Conservation (phyloP, 2,113 vertebrate genomes). For the Pheucticus melanocephalus region DNA sequence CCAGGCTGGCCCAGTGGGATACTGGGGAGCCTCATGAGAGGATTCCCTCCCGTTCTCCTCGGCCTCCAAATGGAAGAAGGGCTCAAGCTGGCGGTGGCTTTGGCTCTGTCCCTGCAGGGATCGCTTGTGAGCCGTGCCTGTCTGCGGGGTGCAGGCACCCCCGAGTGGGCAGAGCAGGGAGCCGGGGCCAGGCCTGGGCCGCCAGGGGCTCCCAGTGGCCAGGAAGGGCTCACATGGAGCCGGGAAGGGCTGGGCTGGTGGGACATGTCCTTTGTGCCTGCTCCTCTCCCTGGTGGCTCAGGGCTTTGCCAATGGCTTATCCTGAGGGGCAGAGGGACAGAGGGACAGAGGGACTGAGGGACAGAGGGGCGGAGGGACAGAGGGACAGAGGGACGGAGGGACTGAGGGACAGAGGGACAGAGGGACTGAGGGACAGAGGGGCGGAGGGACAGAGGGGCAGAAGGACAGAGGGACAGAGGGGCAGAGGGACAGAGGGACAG, state of each 20-base stretch:
- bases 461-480: not conserved
- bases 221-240: accelerated
- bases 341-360: not conserved
- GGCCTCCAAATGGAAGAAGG: not conserved
- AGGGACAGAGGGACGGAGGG: not conserved
- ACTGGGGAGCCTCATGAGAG: accelerated
- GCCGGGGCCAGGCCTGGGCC: not conserved
- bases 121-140: not conserved
- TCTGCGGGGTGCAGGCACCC: not conserved
- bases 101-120: accelerated
- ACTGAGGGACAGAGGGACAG: not conserved
- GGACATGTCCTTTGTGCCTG: not conserved
- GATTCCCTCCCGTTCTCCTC: not conserved
- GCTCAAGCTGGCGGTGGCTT: not conserved
- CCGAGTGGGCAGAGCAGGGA: accelerated
- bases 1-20: accelerated
- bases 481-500: not conserved
- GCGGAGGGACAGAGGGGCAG: not conserved
- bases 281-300: not conserved
- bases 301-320: not conserved
- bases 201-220: not conserved
- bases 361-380: not conserved
- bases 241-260: not conserved
- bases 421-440: not conserved
- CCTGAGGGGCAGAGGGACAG: not conserved